These are phyloP conservation scores for Astyanax mexicanus DNA, from an alignment of 2,797 vertebrate genomes.

Conservation along the genomic window DNA sequence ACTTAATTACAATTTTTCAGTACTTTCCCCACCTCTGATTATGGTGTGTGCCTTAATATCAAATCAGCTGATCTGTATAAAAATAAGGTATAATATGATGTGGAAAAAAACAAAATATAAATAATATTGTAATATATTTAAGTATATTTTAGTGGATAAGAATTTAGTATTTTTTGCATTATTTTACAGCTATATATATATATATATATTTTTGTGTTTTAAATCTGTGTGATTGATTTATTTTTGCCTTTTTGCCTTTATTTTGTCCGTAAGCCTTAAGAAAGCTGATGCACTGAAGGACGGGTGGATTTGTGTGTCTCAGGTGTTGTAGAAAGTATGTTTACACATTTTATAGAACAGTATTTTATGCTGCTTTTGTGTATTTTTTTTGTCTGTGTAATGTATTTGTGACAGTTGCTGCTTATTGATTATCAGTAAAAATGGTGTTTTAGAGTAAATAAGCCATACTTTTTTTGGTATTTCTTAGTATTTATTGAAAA, in stretches of 20 bases:
- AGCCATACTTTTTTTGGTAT: too few species aligned
- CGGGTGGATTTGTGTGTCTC: neutral
- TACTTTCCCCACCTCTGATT: too few species aligned
- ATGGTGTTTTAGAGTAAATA: too few species aligned
- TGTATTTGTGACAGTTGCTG: neutral
- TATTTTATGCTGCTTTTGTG: slow-evolving; percentile 8
- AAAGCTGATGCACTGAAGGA: neutral
- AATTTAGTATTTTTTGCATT: neutral
- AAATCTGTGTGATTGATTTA: neutral
- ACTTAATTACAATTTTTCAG: too few species aligned
- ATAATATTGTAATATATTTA: too few species aligned
- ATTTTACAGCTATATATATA: neutral
- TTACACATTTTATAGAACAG: slow-evolving; percentile 29
- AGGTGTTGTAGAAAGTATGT: slow-evolving; percentile 11
- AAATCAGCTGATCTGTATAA: too few species aligned
- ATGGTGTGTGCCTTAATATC: too few species aligned
- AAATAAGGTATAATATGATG: too few species aligned
- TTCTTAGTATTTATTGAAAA: too few species aligned
- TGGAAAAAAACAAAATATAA: too few species aligned
- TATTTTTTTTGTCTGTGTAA: neutral
- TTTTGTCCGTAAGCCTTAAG: neutral
- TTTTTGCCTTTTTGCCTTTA: neutral
- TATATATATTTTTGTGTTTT: neutral
- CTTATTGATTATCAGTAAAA: too few species aligned
- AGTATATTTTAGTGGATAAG: too few species aligned